Percentiles rank a stretch among this genome's conserved stretches.
These are phyloP conservation scores for Ormia ochracea DNA, from an alignment of 2,888 invertebrate genomes.

Conservation along the genomic window DNA sequence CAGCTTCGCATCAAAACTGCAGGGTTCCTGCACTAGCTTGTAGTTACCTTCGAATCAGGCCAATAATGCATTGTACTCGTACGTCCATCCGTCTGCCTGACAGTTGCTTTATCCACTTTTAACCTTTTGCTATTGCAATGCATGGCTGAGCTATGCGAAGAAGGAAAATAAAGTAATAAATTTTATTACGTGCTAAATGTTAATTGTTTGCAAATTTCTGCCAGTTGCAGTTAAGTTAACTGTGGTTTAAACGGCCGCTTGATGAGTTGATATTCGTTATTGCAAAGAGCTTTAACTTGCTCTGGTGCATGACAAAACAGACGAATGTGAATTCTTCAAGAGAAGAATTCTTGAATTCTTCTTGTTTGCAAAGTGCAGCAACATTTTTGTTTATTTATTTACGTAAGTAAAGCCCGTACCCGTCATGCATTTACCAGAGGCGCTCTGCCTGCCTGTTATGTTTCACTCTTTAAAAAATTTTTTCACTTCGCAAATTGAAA, in stretches of 20 bases:
- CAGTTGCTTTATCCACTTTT: background rate
- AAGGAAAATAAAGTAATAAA: slow-evolving; percentile 13
- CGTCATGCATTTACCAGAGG: slow-evolving; percentile 5
- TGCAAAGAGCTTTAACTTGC: background rate
- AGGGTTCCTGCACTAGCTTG: background rate
- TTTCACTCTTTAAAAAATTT: background rate
- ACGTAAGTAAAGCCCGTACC: background rate
- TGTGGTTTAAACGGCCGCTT: slow-evolving; percentile 14
- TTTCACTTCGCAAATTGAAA: slow-evolving; percentile 35
- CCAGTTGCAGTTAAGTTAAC: slow-evolving; percentile 26
- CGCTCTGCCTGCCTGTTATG: slow-evolving; percentile 18
- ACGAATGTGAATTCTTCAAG: too few relatives aligned
- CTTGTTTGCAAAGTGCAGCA: background rate
- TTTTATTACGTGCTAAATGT: slow-evolving; percentile 55
- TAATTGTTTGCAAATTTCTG: slow-evolving; percentile 50
- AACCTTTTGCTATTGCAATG: background rate
- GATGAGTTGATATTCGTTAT: slow-evolving; percentile 24
- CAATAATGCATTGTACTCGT: background rate
- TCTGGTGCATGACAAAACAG: slow-evolving; percentile 21
- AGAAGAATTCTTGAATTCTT: background rate
- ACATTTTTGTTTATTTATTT: background rate
- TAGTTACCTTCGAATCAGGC: background rate
- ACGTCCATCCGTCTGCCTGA: background rate
- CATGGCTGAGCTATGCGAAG: background rate
- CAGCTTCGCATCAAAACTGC: background rate